Percentiles rank a stretch among this genome's conserved stretches.
These are phyloP conservation scores for Bombyx mandarina DNA, from an alignment of 1,140 invertebrate genomes.

Conservation along the genomic window DNA sequence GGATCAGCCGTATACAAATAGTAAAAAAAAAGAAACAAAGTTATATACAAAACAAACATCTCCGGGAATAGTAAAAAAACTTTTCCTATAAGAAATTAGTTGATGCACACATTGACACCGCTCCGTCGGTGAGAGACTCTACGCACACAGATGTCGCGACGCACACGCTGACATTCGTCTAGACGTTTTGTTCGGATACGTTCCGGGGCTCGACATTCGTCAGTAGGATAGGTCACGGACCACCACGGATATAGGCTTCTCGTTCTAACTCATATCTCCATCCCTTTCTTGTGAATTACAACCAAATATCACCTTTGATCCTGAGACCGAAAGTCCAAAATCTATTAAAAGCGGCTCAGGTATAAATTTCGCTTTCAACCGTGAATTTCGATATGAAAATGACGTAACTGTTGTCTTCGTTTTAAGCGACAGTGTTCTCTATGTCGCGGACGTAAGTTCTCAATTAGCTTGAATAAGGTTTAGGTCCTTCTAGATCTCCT, in stretches of 20 bases:
- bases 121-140: neutral
- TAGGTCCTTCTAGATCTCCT: constrained; percentile 53
- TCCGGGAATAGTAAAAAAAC: neutral
- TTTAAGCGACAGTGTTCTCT: constrained; percentile 11
- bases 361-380: constrained; percentile 66
- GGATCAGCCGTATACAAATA: neutral
- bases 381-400: constrained; percentile 18
- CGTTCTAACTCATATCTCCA: constrained; percentile 20
- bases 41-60: constrained; percentile 1
- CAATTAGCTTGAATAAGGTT: constrained; percentile 9
- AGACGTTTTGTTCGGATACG: constrained; percentile 65
- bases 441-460: constrained; percentile 11
- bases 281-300: constrained; percentile 25
- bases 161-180: constrained; percentile 51
- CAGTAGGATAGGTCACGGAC: constrained; percentile 70
- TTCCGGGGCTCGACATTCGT: constrained; percentile 67
- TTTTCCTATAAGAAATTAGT: constrained; percentile 6
- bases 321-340: constrained; percentile 17
- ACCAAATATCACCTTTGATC: constrained; percentile 27
- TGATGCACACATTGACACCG: constrained; percentile 25
- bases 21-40: neutral
- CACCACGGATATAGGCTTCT: constrained; percentile 34
- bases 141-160: constrained; percentile 20
- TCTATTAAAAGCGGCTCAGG: constrained; percentile 26
- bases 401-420: constrained; percentile 15